These are phyloP conservation scores for Rhea americana DNA, from an alignment of 2,113 vertebrate species.

Conservation along the genomic window DNA sequence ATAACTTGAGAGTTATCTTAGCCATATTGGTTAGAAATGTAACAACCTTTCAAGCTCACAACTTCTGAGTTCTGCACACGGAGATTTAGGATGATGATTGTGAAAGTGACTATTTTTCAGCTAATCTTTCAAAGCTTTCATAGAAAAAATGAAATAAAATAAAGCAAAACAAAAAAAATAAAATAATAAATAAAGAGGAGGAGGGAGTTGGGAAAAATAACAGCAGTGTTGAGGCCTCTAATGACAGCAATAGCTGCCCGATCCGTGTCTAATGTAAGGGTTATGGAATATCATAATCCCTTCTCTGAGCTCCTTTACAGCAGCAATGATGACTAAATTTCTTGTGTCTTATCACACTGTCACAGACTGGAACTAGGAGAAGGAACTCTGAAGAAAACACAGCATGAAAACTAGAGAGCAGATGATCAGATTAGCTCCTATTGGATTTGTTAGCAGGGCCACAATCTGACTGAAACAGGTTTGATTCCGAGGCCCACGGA, in stretches of 20 bases:
- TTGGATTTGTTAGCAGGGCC: slow-evolving; percentile 87
- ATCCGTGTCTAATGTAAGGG: slow-evolving; percentile 94
- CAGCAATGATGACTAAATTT: slow-evolving; percentile 96
- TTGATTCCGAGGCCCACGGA: slow-evolving; percentile 83
- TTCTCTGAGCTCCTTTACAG: slow-evolving; percentile 88
- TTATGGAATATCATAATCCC: slow-evolving; percentile 95
- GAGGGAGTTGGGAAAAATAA: slow-evolving; percentile 50
- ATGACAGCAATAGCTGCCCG: slow-evolving; percentile 77
- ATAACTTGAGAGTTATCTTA: neutral
- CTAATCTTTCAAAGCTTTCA: slow-evolving; percentile 86
- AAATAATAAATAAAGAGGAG: neutral
- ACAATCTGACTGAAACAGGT: slow-evolving; percentile 89
- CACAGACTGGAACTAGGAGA: slow-evolving; percentile 93
- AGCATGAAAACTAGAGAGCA: slow-evolving; percentile 93
- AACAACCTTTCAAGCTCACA: neutral
- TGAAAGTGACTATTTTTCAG: slow-evolving; percentile 42
- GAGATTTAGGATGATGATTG: slow-evolving; percentile 63
- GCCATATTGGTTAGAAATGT: neutral
- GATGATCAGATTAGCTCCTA: slow-evolving; percentile 95
- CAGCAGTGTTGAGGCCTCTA: slow-evolving; percentile 76
- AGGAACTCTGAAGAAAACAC: slow-evolving; percentile 91
- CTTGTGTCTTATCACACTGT: slow-evolving; percentile 98
- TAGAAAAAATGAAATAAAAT: slow-evolving; percentile 58
- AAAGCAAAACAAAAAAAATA: neutral
- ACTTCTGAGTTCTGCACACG: neutral